Evolutionary conservation across 1,140 invertebrate genomes (phyloP).

Genomic region (Zaprionus ghesquierei): DNA sequence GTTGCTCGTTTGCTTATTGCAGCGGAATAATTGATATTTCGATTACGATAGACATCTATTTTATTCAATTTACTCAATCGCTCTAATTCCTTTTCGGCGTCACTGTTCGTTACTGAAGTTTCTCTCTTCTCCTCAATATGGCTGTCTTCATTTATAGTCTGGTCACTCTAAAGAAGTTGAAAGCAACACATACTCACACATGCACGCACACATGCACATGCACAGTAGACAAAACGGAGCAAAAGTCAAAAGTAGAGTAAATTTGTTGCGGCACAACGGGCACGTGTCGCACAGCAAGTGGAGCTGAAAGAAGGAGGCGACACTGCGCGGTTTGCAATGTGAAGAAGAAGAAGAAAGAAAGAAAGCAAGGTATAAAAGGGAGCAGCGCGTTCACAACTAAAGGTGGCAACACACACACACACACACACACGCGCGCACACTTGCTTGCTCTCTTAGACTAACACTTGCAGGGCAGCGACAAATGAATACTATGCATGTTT

Average conservation of each 20-base stretch:
- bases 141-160: constrained; percentile 1
- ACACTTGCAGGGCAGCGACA: constrained; percentile 10
- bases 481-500: not conserved
- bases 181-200: not conserved
- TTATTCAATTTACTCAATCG: not conserved
- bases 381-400: constrained; percentile 45
- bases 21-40: not conserved
- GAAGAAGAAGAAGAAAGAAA: not conserved
- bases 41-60: not conserved
- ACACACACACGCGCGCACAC: constrained; percentile 34
- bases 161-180: constrained; percentile 36
- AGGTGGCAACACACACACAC: constrained; percentile 33
- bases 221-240: constrained; percentile 15
- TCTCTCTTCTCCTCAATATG: not conserved
- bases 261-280: constrained; percentile 74
- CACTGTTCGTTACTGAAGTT: not conserved
- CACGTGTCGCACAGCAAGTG: constrained; percentile 64
- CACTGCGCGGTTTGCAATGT: constrained; percentile 19
- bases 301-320: constrained; percentile 35
- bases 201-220: constrained; percentile 6
- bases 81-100: not conserved
- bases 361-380: constrained; percentile 48
- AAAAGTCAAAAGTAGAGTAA: constrained; percentile 56
- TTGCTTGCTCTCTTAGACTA: constrained; percentile 5
- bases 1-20: not conserved